These are phyloP conservation scores for Procambarus clarkii DNA, from an alignment of 1,140 invertebrate genomes.

Conservation along the genomic window DNA sequence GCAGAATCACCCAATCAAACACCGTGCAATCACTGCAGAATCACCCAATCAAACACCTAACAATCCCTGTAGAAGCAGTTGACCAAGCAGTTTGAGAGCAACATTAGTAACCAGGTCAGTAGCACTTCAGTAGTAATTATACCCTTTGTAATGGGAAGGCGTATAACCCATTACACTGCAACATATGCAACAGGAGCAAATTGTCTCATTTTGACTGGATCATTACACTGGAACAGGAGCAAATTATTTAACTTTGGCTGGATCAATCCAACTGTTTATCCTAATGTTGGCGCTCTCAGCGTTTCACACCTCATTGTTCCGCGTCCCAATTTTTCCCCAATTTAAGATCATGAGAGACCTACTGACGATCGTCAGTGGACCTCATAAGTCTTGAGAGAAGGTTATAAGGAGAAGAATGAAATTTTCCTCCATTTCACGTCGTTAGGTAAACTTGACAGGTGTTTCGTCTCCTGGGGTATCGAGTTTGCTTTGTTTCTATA, in stretches of 20 bases:
- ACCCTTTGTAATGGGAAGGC: too few species aligned
- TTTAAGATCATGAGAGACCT: background rate
- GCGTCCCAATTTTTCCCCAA: background rate
- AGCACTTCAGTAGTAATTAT: too few species aligned
- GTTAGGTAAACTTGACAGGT: conserved; percentile 14
- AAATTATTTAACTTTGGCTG: conserved; percentile 54
- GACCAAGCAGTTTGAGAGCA: too few species aligned
- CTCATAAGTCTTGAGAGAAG: background rate
- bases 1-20: too few species aligned
- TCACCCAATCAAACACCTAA: too few species aligned
- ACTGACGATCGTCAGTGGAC: background rate
- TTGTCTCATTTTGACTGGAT: too few species aligned
- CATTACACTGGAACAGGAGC: conserved; percentile 46
- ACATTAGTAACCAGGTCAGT: too few species aligned
- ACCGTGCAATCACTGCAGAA: too few species aligned
- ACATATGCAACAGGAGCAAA: too few species aligned
- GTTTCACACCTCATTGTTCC: background rate
- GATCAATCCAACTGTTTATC: conserved; percentile 61
- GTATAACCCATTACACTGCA: too few species aligned
- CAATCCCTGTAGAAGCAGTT: too few species aligned
- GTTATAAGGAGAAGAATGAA: conserved; percentile 23
- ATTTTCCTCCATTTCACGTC: conserved; percentile 13
- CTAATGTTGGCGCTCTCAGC: conserved; percentile 34
- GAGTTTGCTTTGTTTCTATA: conserved; percentile 11
- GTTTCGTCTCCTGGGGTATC: conserved; percentile 25